Evolutionary conservation across 2,797 vertebrate genomes (phyloP).

Genomic region (Taeniopygia guttata): DNA sequence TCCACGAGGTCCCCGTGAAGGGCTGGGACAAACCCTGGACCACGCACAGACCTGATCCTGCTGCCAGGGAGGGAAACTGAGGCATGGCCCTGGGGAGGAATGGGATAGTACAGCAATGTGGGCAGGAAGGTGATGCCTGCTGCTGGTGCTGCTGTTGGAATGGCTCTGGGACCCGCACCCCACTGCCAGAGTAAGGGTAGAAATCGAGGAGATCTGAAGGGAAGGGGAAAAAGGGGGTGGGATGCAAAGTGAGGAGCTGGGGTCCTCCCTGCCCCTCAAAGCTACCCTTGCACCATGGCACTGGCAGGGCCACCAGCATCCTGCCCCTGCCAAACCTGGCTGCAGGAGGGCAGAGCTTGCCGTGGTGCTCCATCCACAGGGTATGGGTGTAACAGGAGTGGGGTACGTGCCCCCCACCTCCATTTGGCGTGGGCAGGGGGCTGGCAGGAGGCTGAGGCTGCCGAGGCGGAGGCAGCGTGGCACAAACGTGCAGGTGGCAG

Average conservation of each 20-base stretch:
- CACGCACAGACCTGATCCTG: too few relatives aligned
- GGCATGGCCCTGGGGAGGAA: not conserved
- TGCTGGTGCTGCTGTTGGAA: too few relatives aligned
- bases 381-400: rapidly evolving
- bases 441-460: not conserved
- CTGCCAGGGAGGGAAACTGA: not conserved
- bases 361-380: rapidly evolving
- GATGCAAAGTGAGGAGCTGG: not conserved
- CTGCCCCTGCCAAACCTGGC: not conserved
- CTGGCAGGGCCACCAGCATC: not conserved
- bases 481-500: rapidly evolving
- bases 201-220: not conserved
- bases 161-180: not conserved
- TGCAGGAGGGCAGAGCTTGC: not conserved
- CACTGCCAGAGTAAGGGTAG: not conserved
- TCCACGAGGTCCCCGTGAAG: rapidly evolving
- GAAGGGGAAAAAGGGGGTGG: rapidly evolving
- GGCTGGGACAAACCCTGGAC: too few relatives aligned
- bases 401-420: rapidly evolving
- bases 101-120: not conserved
- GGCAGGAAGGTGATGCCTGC: not conserved
- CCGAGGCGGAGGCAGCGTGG: rapidly evolving
- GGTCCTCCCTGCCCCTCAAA: not conserved
- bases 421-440: rapidly evolving
- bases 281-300: not conserved